These are phyloP conservation scores for Pyrrhosoma nymphula DNA, from an alignment of 2,888 invertebrate genomes.

Conservation along the genomic window DNA sequence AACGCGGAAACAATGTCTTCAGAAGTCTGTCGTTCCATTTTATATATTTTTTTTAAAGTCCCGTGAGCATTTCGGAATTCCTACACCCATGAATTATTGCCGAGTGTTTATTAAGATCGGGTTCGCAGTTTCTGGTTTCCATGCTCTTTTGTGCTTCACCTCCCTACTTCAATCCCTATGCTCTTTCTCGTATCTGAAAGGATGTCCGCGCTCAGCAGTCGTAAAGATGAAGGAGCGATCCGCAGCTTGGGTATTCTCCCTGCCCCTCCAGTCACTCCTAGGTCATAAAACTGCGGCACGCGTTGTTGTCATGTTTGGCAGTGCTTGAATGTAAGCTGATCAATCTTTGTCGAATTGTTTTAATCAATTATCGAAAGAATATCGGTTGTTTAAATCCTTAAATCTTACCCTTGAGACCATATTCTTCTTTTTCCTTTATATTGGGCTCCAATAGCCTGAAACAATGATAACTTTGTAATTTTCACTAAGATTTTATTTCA, in stretches of 20 bases:
- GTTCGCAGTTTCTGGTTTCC: background rate
- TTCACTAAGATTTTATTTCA: too few species aligned
- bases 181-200: too few species aligned
- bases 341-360: too few species aligned
- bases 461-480: too few species aligned
- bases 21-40: background rate
- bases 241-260: background rate
- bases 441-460: too few species aligned
- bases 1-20: conserved; percentile 22
- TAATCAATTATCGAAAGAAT: too few species aligned
- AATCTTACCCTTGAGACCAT: too few species aligned
- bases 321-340: background rate
- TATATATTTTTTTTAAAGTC: background rate
- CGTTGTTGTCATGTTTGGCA: background rate
- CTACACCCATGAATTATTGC: background rate
- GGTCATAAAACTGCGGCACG: background rate
- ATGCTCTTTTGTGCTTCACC: background rate
- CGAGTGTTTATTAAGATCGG: background rate
- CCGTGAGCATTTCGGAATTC: background rate
- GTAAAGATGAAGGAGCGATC: background rate
- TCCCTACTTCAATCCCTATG: background rate
- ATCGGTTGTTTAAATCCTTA: too few species aligned
- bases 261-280: background rate
- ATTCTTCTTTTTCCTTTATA: too few species aligned
- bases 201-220: background rate